phyloP scores from a whole-genome alignment of 2,888 invertebrate genomes.

The Limulus polyphemus region DNA sequence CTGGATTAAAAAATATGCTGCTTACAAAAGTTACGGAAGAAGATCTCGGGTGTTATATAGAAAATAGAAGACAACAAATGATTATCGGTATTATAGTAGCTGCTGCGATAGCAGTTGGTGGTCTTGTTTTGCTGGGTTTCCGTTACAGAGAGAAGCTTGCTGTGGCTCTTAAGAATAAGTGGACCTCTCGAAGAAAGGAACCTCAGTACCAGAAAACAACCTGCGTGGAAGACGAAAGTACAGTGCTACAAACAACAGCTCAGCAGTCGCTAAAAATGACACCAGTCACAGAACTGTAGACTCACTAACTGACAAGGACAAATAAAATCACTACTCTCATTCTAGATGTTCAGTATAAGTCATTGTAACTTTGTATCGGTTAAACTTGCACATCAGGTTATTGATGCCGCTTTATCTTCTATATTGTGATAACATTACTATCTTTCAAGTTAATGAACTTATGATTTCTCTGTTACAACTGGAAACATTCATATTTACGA shows the following conservation, averaged over 20 bases:
- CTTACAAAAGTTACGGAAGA: slow-evolving; percentile 8
- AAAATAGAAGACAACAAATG: slow-evolving; percentile 10
- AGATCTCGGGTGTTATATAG: slow-evolving; percentile 14
- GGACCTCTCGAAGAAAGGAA: slow-evolving; percentile 17
- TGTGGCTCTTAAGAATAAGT: slow-evolving; percentile 16
- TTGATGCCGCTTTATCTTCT: no score
- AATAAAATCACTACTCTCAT: no score
- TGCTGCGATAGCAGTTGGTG: slow-evolving; percentile 1
- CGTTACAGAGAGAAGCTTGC: slow-evolving; percentile 16
- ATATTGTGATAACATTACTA: no score
- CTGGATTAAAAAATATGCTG: slow-evolving; percentile 7
- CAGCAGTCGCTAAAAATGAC: slow-evolving; percentile 23
- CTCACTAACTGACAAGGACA: no score
- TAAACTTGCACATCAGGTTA: no score
- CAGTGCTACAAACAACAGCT: slow-evolving; percentile 17
- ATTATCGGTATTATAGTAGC: no score
- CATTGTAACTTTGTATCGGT: no score
- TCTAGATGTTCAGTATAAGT: no score
- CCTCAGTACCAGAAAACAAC: slow-evolving; percentile 22
- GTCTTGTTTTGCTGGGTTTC: slow-evolving; percentile 13
- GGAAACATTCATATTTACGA: no score
- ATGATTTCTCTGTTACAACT: no score
- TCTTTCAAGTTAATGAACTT: no score
- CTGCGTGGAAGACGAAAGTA: slow-evolving; percentile 18
- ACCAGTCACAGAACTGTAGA: slow-evolving; percentile 20